Percentiles rank a stretch among this genome's conserved stretches.
phyloP scores from a whole-genome alignment of 2,113 vertebrate species.

The Burhinus oedicnemus region DNA sequence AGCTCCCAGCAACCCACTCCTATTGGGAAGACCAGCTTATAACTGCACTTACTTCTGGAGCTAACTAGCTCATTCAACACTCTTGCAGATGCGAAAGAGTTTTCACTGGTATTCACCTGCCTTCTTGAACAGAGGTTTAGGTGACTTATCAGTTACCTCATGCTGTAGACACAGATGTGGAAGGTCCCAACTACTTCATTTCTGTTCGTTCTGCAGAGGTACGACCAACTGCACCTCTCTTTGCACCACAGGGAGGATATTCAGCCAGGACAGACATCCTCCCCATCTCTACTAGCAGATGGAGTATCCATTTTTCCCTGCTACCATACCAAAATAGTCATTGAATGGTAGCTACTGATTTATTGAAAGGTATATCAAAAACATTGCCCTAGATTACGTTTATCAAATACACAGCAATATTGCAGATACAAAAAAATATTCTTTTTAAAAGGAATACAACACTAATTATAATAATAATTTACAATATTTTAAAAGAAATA shows the following conservation, averaged over 20 bases:
- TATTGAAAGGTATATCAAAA: not conserved
- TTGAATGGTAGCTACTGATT: not conserved
- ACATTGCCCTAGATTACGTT: not conserved
- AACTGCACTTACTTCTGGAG: not conserved
- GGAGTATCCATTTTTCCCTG: not conserved
- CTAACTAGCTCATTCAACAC: not conserved
- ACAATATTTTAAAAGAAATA: not conserved
- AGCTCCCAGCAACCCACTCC: not conserved
- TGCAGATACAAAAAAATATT: not conserved
- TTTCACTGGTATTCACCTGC: not conserved
- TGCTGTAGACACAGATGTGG: not conserved
- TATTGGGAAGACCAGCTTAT: not conserved
- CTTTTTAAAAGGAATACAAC: not conserved
- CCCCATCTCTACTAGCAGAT: not conserved
- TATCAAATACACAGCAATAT: not conserved
- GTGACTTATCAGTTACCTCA: not conserved
- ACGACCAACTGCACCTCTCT: not conserved
- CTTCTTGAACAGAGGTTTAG: not conserved
- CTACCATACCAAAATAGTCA: not conserved
- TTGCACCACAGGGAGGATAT: not conserved
- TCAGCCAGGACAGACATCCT: not conserved
- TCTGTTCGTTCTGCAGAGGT: not conserved
- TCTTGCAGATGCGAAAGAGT: not conserved
- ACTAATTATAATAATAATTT: not conserved
- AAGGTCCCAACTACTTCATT: not conserved